These are phyloP conservation scores for Acleris holmiana DNA, from an alignment of 2,888 invertebrate species.

Conservation along the genomic window DNA sequence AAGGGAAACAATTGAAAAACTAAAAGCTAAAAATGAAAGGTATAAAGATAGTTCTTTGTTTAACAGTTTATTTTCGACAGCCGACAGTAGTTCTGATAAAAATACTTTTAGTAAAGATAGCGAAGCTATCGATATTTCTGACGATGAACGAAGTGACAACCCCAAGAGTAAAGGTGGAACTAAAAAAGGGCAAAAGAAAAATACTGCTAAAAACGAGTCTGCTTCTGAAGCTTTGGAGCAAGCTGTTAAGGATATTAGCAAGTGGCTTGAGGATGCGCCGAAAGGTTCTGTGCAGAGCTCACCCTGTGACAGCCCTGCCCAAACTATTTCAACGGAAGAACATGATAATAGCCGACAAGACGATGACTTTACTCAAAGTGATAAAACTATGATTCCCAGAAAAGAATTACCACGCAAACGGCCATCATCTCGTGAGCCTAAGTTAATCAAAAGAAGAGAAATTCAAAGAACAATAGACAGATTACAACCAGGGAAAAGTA, in stretches of 20 bases:
- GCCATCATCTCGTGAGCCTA: constrained; percentile 71
- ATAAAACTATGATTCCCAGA: constrained; percentile 60
- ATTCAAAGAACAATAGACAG: constrained; percentile 93
- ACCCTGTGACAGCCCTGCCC: constrained; percentile 91
- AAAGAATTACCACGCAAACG: constrained; percentile 80
- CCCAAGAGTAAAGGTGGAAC: constrained; percentile 54
- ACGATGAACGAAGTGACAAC: constrained; percentile 42
- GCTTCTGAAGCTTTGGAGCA: constrained; percentile 85
- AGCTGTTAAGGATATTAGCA: constrained; percentile 93
- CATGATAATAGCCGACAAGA: constrained; percentile 75
- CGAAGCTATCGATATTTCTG: constrained; percentile 52
- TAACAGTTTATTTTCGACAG: constrained; percentile 62
- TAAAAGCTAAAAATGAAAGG: constrained; percentile 86
- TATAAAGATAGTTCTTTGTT: constrained; percentile 69
- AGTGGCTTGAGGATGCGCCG: constrained; percentile 94
- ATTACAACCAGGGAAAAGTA: constrained; percentile 93
- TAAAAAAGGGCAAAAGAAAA: constrained; percentile 74
- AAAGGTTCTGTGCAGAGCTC: constrained; percentile 90
- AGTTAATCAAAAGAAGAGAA: constrained; percentile 85
- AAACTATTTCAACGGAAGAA: constrained; percentile 86
- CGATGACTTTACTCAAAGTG: constrained; percentile 69
- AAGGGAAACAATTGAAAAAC: constrained; percentile 85
- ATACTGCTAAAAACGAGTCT: constrained; percentile 81
- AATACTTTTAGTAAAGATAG: constrained; percentile 49
- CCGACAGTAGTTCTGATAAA: constrained; percentile 55